These are phyloP conservation scores for Cabera pusaria DNA, from an alignment of 2,888 invertebrate genomes.

Conservation along the genomic window DNA sequence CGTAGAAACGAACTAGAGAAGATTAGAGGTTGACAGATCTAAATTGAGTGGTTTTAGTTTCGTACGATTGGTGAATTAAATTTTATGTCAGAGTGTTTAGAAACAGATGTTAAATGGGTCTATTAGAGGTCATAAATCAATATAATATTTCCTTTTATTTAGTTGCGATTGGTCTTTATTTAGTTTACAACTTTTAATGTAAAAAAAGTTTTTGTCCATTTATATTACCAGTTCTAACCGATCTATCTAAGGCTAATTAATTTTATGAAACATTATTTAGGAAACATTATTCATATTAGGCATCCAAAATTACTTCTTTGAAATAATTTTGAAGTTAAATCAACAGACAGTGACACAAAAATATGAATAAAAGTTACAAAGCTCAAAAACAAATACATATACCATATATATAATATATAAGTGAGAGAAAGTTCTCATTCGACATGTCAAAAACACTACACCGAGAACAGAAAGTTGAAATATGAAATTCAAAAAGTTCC, in stretches of 20 bases:
- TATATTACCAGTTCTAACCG: too few relatives aligned
- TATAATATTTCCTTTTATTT: too few relatives aligned
- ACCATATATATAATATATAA: conserved; percentile 1
- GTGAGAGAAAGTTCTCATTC: conserved; percentile 10
- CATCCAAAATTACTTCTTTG: too few relatives aligned
- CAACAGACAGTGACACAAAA: too few relatives aligned
- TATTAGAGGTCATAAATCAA: background rate
- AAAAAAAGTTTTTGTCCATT: too few relatives aligned
- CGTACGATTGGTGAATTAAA: conserved; percentile 26
- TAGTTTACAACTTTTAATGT: too few relatives aligned
- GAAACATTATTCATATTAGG: too few relatives aligned
- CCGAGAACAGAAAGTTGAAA: conserved; percentile 23
- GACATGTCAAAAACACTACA: conserved; percentile 21
- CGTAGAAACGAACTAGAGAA: conserved; percentile 15
- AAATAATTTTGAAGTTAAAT: too few relatives aligned
- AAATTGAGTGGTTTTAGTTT: conserved; percentile 24
- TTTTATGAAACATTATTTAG: too few relatives aligned
- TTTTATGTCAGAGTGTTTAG: conserved; percentile 10
- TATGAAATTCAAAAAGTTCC: conserved; percentile 29
- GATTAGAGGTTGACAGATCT: conserved; percentile 20
- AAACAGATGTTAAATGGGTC: background rate
- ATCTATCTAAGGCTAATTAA: too few relatives aligned
- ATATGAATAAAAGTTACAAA: background rate
- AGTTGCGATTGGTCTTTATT: too few relatives aligned
- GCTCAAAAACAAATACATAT: background rate